A percentile compares a stretch with the other conserved stretches of the same genome.
Evolutionary conservation across 2,113 vertebrate genomes (phyloP).

Genomic region (Jaculus jaculus): DNA sequence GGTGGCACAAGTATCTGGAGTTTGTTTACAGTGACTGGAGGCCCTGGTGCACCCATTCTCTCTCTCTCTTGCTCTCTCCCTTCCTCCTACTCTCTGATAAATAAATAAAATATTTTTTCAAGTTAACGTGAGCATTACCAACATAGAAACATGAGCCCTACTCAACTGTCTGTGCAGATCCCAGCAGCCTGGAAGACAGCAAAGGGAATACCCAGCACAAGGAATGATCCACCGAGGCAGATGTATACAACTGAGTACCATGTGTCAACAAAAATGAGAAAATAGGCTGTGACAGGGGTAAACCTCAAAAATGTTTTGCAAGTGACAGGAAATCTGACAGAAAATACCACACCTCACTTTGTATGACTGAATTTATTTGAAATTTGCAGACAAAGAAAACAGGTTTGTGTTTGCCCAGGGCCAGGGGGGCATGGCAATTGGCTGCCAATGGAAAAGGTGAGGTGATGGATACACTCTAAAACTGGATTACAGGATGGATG

Average conservation of each 20-base stretch:
- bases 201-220: too few species aligned
- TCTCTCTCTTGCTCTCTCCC: too few species aligned
- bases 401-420: rapidly evolving
- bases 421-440: rapidly evolving
- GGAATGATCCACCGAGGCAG: too few species aligned
- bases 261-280: neutral
- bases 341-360: rapidly evolving
- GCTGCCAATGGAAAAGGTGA: rapidly evolving
- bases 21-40: too few species aligned
- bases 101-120: too few species aligned
- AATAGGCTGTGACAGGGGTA: neutral
- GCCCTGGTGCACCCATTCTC: too few species aligned
- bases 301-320: neutral
- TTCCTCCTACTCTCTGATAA: too few species aligned
- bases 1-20: too few species aligned
- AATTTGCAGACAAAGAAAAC: rapidly evolving
- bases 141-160: rapidly evolving
- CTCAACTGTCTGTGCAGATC: rapidly evolving
- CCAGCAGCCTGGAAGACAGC: too few species aligned
- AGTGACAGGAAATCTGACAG: neutral
- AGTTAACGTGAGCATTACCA: too few species aligned
- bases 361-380: too few species aligned
- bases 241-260: too few species aligned
- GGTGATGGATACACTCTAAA: rapidly evolving
- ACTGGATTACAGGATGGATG: rapidly evolving